Percentiles rank a stretch among this genome's conserved stretches.
These are phyloP conservation scores for Trachelus stipa DNA, from an alignment of 2,888 invertebrate genomes.

Conservation along the genomic window DNA sequence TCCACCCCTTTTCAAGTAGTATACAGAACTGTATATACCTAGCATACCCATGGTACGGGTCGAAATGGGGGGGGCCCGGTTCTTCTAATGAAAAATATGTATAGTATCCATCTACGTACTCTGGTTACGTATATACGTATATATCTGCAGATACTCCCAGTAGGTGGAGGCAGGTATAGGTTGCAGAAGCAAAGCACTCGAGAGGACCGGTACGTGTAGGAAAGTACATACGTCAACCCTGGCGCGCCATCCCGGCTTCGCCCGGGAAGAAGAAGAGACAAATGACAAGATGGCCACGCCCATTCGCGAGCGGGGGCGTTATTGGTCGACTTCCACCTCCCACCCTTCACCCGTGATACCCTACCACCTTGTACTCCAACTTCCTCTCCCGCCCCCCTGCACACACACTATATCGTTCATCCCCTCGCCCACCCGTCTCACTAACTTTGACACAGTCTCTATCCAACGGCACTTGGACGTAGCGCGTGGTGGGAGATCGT, in stretches of 20 bases:
- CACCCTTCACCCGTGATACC: not conserved
- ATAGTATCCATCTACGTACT: not conserved
- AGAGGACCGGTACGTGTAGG: constrained; percentile 34
- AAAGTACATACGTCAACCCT: constrained; percentile 54
- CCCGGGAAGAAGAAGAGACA: constrained; percentile 53
- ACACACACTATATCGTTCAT: not conserved
- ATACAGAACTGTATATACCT: not conserved
- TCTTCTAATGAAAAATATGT: not conserved
- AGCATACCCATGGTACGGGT: not conserved
- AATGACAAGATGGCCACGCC: constrained; percentile 61
- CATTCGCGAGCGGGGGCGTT: constrained; percentile 53
- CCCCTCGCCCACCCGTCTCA: not conserved
- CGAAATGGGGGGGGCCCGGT: not conserved
- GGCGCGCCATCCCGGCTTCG: constrained; percentile 50
- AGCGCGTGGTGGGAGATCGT: constrained; percentile 21
- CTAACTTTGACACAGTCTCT: not conserved
- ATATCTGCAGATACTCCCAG: not conserved
- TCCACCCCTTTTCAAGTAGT: not conserved
- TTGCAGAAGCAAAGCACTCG: constrained; percentile 39
- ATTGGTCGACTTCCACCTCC: constrained; percentile 20
- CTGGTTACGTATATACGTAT: not conserved
- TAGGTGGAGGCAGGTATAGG: not conserved
- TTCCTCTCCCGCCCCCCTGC: not conserved
- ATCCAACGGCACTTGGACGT: not conserved
- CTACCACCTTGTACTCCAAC: not conserved